Conservation (phyloP, 2,888 invertebrate genomes). For the Cybosia mesomella region DNA sequence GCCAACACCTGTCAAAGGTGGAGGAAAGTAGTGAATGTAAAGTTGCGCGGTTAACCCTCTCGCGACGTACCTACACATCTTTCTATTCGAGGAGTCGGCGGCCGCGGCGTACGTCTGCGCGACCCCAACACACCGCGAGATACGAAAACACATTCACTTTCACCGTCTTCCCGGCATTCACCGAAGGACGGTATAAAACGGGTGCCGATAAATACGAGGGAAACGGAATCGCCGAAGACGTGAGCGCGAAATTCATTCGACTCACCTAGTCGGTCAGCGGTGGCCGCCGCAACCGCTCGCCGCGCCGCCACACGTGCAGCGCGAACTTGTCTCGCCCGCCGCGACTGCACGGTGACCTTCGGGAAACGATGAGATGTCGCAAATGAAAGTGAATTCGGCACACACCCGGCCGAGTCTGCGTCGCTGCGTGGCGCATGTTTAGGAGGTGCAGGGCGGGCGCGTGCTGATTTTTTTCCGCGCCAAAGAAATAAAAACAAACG, state of each 20-base stretch:
- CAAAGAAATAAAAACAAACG: conserved; percentile 87
- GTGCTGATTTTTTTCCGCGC: conserved; percentile 84
- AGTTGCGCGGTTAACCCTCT: conserved; percentile 78
- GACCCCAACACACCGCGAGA: conserved; percentile 65
- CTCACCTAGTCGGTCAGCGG: conserved; percentile 83
- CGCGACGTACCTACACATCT: conserved; percentile 61
- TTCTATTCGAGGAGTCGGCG: conserved; percentile 57
- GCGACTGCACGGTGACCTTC: conserved; percentile 84
- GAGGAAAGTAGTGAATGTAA: conserved; percentile 69
- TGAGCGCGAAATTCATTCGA: conserved; percentile 77
- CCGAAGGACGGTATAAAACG: conserved; percentile 79
- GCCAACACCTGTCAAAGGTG: conserved; percentile 65
- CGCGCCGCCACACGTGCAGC: conserved; percentile 71
- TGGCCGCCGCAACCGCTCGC: conserved; percentile 77
- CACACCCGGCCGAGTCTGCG: conserved; percentile 84
- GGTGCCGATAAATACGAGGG: conserved; percentile 78
- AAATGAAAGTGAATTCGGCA: conserved; percentile 87
- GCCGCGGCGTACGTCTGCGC: conserved; percentile 65
- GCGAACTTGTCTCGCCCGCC: conserved; percentile 57
- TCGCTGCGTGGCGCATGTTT: conserved; percentile 88
- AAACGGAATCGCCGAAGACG: conserved; percentile 72
- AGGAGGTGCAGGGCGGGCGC: conserved; percentile 87
- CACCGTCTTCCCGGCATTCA: conserved; percentile 68
- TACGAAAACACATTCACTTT: conserved; percentile 68
- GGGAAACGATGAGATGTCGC: conserved; percentile 84